Evolutionary conservation across 2,113 vertebrate genomes (phyloP).

Genomic region (Lepus europaeus): DNA sequence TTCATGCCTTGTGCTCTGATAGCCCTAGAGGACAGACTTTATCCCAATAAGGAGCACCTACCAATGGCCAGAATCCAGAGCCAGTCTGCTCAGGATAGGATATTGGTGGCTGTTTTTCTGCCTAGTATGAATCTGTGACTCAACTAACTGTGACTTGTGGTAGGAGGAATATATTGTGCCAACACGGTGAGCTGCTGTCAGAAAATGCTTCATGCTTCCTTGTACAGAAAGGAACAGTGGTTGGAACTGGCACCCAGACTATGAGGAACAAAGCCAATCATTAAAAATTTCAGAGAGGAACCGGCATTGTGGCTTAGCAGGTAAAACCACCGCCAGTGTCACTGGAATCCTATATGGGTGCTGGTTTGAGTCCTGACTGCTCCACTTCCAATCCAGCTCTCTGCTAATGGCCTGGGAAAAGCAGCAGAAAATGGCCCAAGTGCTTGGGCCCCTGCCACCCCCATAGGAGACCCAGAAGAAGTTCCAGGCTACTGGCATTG

Average conservation of each 20-base stretch:
- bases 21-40: neutral
- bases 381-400: no score
- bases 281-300: constrained; percentile 21
- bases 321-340: no score
- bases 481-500: no score
- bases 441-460: no score
- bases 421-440: no score
- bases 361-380: no score
- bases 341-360: no score
- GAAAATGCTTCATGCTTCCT: neutral
- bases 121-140: neutral
- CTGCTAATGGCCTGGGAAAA: no score
- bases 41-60: neutral
- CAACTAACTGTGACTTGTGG: neutral
- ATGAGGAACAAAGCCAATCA: neutral
- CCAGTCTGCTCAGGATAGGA: neutral
- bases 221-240: neutral
- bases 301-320: no score
- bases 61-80: neutral
- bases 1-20: neutral
- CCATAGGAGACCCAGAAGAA: no score
- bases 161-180: neutral
- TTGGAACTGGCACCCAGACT: neutral
- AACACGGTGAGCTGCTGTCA: neutral
- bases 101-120: neutral